Percentiles rank a stretch among this genome's conserved stretches.
These are phyloP conservation scores for Neodiprion pinetum DNA, from an alignment of 1,140 invertebrate species.

Conservation along the genomic window DNA sequence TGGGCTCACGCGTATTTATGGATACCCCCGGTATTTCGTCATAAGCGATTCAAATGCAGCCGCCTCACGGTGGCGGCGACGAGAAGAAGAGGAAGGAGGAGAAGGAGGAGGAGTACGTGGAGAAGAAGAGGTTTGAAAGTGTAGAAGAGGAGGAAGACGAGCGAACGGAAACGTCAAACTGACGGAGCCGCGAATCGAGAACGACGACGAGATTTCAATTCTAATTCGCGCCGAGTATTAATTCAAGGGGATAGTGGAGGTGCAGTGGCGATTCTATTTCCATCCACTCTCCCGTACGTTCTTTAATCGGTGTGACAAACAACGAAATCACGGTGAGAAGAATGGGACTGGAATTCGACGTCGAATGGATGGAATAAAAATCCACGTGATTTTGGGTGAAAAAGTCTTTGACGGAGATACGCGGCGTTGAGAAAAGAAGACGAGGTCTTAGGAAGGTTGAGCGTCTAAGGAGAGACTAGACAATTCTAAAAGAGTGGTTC, in stretches of 20 bases:
- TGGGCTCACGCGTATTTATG: conserved; percentile 52
- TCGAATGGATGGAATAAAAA: not conserved
- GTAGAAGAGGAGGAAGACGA: too few relatives aligned
- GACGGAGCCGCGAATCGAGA: too few relatives aligned
- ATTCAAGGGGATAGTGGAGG: too few relatives aligned
- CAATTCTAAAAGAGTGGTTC: conserved; percentile 46
- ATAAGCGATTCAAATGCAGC: conserved; percentile 35
- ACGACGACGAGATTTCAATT: too few relatives aligned
- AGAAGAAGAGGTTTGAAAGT: not conserved
- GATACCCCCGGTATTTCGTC: conserved; percentile 46
- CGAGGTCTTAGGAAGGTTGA: not conserved
- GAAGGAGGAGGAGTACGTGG: not conserved
- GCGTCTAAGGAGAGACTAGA: conserved; percentile 26
- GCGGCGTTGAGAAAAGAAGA: not conserved
- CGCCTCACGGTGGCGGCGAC: not conserved
- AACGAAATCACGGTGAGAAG: not conserved
- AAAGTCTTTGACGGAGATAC: not conserved
- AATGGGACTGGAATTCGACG: not conserved
- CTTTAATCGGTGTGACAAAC: not conserved
- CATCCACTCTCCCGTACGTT: too few relatives aligned
- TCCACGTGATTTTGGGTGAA: too few relatives aligned
- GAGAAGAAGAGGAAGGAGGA: conserved; percentile 1
- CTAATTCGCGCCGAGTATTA: too few relatives aligned
- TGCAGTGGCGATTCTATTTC: too few relatives aligned
- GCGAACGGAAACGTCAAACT: too few relatives aligned